These are phyloP conservation scores for Asteroscopus sphinx DNA, from an alignment of 2,888 invertebrate genomes.

Conservation along the genomic window DNA sequence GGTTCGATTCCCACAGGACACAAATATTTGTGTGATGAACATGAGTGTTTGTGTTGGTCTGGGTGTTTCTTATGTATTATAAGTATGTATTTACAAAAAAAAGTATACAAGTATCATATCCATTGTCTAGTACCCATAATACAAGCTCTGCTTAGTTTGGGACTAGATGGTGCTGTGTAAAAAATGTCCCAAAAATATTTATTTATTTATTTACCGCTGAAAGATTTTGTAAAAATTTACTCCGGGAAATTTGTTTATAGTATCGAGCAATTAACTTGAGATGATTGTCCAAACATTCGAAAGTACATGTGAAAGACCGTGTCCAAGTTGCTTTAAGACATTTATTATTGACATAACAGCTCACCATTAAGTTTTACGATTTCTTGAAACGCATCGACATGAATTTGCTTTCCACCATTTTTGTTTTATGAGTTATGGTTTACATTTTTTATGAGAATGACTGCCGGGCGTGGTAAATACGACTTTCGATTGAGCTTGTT, in stretches of 20 bases:
- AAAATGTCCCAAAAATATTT: too few species aligned
- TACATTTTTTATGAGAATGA: constrained; percentile 9
- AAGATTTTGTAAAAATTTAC: constrained; percentile 24
- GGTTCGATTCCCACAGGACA: too few species aligned
- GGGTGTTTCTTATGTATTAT: too few species aligned
- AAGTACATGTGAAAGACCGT: constrained; percentile 55
- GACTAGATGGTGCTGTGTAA: too few species aligned
- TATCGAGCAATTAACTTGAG: constrained; percentile 44
- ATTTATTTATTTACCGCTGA: background rate
- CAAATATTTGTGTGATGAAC: too few species aligned
- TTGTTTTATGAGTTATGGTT: constrained; percentile 8
- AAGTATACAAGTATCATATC: too few species aligned
- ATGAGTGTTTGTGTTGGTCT: too few species aligned
- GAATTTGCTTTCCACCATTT: constrained; percentile 16
- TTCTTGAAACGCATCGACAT: constrained; percentile 27
- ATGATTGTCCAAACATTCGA: constrained; percentile 58
- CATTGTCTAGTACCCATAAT: too few species aligned
- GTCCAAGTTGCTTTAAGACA: constrained; percentile 42
- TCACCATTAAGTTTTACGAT: constrained; percentile 41
- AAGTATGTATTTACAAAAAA: too few species aligned
- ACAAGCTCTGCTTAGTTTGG: too few species aligned
- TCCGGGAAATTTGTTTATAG: constrained; percentile 22
- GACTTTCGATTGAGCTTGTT: too few species aligned
- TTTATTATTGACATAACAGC: constrained; percentile 60
- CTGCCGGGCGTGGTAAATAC: too few species aligned